These are phyloP conservation scores for Sebastes miniatus DNA, from an alignment of 2,797 vertebrate species.

Conservation along the genomic window DNA sequence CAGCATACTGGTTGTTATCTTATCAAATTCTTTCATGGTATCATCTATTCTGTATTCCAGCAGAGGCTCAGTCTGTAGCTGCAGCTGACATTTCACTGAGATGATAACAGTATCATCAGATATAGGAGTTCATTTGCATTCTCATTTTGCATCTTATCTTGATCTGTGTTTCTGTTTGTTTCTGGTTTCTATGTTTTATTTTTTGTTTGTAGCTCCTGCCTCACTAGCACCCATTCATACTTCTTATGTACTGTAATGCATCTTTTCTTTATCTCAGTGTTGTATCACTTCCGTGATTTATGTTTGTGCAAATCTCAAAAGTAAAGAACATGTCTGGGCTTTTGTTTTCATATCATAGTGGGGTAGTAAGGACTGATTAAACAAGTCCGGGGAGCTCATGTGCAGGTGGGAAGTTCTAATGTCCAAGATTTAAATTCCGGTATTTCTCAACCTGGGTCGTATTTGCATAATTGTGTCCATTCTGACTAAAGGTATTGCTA, in stretches of 20 bases:
- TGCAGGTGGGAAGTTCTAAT: not conserved
- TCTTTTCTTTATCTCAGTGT: not conserved
- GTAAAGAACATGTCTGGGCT: not conserved
- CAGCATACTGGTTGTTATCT: not conserved
- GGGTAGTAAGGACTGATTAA: not conserved
- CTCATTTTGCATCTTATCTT: constrained; percentile 24
- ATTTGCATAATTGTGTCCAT: not conserved
- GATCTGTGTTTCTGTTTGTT: not conserved
- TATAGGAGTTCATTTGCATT: constrained; percentile 22
- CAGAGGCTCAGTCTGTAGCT: not conserved
- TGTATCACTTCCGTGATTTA: not conserved
- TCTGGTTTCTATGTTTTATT: not conserved
- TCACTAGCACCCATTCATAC: not conserved
- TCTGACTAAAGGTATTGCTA: not conserved
- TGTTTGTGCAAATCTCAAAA: not conserved
- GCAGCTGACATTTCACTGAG: constrained; percentile 23
- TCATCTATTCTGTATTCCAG: constrained; percentile 23
- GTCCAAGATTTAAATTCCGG: not conserved
- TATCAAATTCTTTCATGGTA: not conserved
- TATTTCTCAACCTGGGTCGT: not conserved
- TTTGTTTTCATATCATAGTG: not conserved
- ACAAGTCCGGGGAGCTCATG: not conserved
- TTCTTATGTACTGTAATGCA: not conserved
- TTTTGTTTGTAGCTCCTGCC: not conserved
- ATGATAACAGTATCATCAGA: constrained; percentile 12